Evolutionary conservation across 2,888 invertebrate genomes (phyloP), one percentile per base, ranked within the genome.

Genomic region (Lasioglossum oenotherae): DNA sequence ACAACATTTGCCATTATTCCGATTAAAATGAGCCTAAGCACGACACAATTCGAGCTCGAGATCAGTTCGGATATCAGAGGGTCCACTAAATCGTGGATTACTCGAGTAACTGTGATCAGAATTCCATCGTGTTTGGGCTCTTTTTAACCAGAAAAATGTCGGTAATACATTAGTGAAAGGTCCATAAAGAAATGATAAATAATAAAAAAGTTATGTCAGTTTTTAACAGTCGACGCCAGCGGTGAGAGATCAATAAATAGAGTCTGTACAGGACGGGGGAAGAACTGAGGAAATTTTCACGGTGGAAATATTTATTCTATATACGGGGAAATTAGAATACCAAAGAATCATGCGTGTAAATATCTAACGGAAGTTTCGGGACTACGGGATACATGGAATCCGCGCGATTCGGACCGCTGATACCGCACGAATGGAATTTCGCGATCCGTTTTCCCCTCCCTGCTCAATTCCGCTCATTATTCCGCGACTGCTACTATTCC

Each of bases 391-490:
- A 35, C 53, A 53, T 19, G 82, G 83, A 83, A 83, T 81, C 72
- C 76, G 19, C 35, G 60, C 72, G 31, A 64, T 83, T 75, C 83
- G 44, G 27, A 27, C 82, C 49, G 76, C 41, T 72, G 64, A 35
- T 73, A 81, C 83, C 83, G 64, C 72, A 76, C 76, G 64, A 73
- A 67, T 76, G 82, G 82, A 83, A 83, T 83, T 44, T 19, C 57
- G 27, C 69, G 46, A 82, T 73, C 82, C 71, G 82, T n/a, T 60
- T 81, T 60, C 60, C 31, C 16, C 27, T 14, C 16, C 2, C 72
- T 27, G 35, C 81, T 83, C 82, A 81, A 83, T 83, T 81, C 76
- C 76, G 81, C 53, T 83, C 83, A 83, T 81, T 83, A 82, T 72
- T 76, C 49, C 53, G 31, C 31, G 41, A 49, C 41, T 57, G n/a